Base-by-base conservation (phyloP, 2,113 vertebrate genomes). In the Rhombomys opimus region DNA sequence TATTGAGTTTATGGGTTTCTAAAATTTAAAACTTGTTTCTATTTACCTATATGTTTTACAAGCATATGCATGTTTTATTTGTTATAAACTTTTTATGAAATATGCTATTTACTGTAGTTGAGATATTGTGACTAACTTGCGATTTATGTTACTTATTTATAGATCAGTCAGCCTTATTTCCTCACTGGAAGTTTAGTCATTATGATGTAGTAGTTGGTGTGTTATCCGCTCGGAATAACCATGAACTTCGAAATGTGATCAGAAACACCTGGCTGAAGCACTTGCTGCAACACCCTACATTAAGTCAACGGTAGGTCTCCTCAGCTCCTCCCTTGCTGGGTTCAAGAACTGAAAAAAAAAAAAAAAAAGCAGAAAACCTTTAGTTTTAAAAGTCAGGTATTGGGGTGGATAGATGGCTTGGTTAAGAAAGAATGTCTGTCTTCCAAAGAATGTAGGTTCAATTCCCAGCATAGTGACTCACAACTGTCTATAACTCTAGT, bases 261-360 rank as follows among this genome's bases (percentile, higher is more conserved):
- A 99, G 99, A 96, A 98, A 97, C 90, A 99, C 99, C 68, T 99
- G 99, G 99, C 98, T 99, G 98, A 99, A 99, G 89, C 99, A 99
- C 98, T 97, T 99, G 91, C 96, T 96, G 87, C 97, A 99, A 1
- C 99, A 99, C 95, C 98, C 99, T 54, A 98, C 96, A 11, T 98
- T 99, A 96, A 98, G 97, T 95, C 98, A 98, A 95, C 99, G 99
- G 99, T 99, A 98, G 96, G 97, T 88, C 84, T 70, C 81, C 84
- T 23, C 30, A 68, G 25, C 85, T 82, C 50, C 5, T 87, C 18
- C 11, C 35, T 67, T 54, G 35, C 72, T 20, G n/a, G 80, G 18
- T 25, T 13, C 76, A 35, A 70, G 10, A 54, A 22, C 82, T 84
- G 25, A 52, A 41, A 75, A 86, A 92, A 67, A 27, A 20, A 27